These are phyloP conservation scores for Lepidocyrtoides sp. DNA, from an alignment of 2,888 invertebrate genomes.

Conservation along the genomic window DNA sequence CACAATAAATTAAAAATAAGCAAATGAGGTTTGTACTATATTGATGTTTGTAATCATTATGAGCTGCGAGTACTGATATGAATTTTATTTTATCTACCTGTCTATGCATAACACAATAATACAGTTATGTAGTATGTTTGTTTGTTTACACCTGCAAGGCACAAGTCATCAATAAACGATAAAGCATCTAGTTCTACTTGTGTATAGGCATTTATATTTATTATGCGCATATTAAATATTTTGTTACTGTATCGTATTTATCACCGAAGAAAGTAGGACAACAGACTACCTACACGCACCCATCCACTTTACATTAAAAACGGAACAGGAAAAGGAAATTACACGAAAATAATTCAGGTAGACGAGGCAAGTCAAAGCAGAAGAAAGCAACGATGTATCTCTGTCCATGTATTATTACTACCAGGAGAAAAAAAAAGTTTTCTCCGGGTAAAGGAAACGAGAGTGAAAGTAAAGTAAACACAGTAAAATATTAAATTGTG, in stretches of 20 bases:
- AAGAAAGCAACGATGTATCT: background rate
- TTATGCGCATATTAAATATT: background rate
- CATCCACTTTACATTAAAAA: background rate
- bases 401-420: conserved; percentile 11
- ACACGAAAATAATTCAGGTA: background rate
- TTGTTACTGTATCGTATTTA: background rate
- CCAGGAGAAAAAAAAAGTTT: too few species aligned
- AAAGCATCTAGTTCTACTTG: background rate
- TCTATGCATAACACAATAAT: too few species aligned
- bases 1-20: too few species aligned
- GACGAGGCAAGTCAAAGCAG: background rate
- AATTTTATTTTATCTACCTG: too few species aligned
- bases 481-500: conserved; percentile 58
- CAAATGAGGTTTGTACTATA: too few species aligned
- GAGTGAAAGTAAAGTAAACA: conserved; percentile 3
- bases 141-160: too few species aligned
- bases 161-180: background rate
- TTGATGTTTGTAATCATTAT: too few species aligned
- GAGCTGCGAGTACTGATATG: too few species aligned
- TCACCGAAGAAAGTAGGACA: conserved; percentile 15
- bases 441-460: background rate
- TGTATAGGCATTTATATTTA: background rate
- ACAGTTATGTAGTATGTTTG: too few species aligned
- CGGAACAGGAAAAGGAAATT: background rate
- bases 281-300: background rate